A percentile compares a stretch with the other conserved stretches of the same genome.
phyloP scores from a whole-genome alignment of 2,888 invertebrate genomes.

The Mimachlamys varia region DNA sequence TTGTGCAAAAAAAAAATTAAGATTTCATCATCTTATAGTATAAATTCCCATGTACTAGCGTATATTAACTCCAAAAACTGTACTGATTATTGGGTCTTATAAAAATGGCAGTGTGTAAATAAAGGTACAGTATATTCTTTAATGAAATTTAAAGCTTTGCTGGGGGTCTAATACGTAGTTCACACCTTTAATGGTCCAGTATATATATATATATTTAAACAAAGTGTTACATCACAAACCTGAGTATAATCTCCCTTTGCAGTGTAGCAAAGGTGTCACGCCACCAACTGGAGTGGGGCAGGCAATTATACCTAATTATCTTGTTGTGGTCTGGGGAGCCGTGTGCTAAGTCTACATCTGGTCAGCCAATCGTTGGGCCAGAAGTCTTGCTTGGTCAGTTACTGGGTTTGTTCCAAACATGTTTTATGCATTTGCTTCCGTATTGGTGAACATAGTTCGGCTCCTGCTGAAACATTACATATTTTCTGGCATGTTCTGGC shows the following conservation, averaged over 20 bases:
- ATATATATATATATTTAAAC: no score
- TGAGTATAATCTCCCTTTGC: background rate
- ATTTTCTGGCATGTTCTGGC: background rate
- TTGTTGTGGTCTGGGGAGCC: background rate
- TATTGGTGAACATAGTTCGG: background rate
- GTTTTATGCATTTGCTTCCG: background rate
- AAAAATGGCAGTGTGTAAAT: background rate
- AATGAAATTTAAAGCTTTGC: background rate
- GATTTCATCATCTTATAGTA: background rate
- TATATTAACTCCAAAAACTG: no score
- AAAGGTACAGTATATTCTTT: background rate
- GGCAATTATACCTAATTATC: background rate
- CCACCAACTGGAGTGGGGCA: slow-evolving; percentile 1
- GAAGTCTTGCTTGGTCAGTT: slow-evolving; percentile 7
- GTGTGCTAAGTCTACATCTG: background rate
- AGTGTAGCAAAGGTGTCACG: background rate
- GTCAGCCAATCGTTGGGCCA: background rate
- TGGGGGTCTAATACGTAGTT: background rate
- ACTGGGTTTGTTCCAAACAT: background rate
- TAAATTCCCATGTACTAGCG: background rate
- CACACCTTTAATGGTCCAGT: background rate
- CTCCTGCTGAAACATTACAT: background rate
- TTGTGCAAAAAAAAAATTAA: background rate
- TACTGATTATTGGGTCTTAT: background rate
- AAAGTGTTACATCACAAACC: slow-evolving; percentile 10